phyloP scores from a whole-genome alignment of 1,140 invertebrate genomes.

The Ctenoplectra terminalis region DNA sequence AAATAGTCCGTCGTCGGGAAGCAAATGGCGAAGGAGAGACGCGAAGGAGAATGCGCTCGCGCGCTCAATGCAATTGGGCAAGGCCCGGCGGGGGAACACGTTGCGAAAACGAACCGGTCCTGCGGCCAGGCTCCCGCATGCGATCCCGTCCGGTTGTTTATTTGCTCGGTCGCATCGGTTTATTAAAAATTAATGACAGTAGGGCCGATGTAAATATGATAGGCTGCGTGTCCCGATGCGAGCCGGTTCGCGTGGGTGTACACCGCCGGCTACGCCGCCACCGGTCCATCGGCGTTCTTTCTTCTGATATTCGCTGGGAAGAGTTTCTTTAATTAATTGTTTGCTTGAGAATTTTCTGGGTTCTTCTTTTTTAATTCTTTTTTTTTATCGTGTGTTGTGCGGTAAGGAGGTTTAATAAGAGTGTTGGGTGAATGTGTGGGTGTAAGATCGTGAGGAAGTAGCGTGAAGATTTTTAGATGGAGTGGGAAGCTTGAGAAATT shows the following conservation, averaged over 20 bases:
- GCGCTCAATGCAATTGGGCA: conserved; percentile 51
- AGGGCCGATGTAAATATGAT: conserved; percentile 78
- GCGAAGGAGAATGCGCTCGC: too few species aligned
- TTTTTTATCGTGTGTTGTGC: neutral
- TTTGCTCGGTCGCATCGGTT: conserved; percentile 73
- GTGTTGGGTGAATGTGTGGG: neutral
- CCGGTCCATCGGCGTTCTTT: neutral
- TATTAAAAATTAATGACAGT: conserved; percentile 81
- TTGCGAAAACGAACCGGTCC: conserved; percentile 74
- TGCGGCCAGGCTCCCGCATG: conserved; percentile 59
- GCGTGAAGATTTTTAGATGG: neutral
- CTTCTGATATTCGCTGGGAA: neutral
- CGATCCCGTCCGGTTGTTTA: conserved; percentile 59
- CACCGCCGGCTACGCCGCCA: conserved; percentile 13
- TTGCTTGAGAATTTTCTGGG: neutral
- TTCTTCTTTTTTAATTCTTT: neutral
- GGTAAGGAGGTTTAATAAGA: neutral
- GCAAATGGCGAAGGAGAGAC: neutral
- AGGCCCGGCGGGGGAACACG: conserved; percentile 47
- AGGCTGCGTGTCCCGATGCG: conserved; percentile 46
- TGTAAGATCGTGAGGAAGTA: neutral
- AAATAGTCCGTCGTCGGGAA: conserved; percentile 72
- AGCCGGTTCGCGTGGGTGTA: conserved; percentile 36
- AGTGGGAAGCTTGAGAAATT: too few species aligned
- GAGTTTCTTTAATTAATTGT: conserved; percentile 26